Percentiles rank a stretch among this genome's conserved stretches.
Conservation (phyloP, 2,888 invertebrate species). For the Oscheius sp. region DNA sequence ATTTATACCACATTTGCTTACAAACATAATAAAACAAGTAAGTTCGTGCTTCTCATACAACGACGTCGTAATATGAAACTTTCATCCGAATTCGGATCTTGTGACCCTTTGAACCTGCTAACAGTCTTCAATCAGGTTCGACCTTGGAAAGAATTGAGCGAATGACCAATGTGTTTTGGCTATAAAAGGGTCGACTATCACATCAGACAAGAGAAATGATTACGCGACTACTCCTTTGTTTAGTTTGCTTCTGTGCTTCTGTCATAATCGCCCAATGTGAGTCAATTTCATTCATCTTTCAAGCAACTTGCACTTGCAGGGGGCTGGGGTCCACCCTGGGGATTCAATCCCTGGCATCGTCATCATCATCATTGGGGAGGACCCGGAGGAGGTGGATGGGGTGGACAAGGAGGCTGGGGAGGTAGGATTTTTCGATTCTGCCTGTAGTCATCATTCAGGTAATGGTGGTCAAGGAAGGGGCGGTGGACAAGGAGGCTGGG, state of each 20-base stretch:
- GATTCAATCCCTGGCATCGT: not conserved
- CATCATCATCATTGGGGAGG: not conserved
- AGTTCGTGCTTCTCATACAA: no score
- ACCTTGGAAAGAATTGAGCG: conserved; percentile 9
- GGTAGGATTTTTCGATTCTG: not conserved
- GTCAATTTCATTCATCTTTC: not conserved
- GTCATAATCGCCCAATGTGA: conserved; percentile 7
- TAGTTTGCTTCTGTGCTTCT: conserved; percentile 8
- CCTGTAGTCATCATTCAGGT: no score
- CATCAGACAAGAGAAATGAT: conserved; percentile 1
- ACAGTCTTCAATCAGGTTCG: no score
- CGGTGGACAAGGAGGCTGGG: not conserved
- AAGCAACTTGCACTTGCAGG: no score
- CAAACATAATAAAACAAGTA: no score
- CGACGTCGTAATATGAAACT: no score
- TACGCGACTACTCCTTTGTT: conserved; percentile 8
- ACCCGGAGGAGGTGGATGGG: not conserved
- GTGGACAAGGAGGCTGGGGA: not conserved
- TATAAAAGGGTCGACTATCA: conserved; percentile 3
- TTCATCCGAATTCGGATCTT: no score
- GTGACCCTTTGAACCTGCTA: no score
- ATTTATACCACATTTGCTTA: no score
- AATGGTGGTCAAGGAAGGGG: not conserved
- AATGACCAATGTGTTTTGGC: conserved; percentile 2
- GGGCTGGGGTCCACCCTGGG: not conserved